Conservation (phyloP, 2,888 invertebrate genomes). For the Pristionchus exspectatus region DNA sequence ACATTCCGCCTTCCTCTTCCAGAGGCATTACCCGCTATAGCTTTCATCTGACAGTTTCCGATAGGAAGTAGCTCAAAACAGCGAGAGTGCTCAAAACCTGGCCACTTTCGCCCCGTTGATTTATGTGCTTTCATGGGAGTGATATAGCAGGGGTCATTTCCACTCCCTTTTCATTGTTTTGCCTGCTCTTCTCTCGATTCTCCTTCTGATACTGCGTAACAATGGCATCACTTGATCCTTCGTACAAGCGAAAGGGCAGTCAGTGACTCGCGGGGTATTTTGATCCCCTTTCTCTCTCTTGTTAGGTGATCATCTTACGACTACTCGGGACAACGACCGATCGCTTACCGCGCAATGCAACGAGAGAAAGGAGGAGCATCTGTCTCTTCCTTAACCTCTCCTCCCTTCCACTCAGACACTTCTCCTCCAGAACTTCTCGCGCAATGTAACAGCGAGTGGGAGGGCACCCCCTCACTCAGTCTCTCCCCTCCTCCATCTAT, state of each 20-base stretch:
- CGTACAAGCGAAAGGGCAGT: constrained; percentile 49
- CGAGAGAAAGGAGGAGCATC: neutral
- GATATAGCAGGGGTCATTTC: neutral
- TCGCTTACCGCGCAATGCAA: constrained; percentile 33
- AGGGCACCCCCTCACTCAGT: neutral
- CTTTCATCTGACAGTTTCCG: neutral
- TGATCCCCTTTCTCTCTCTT: constrained; percentile 41
- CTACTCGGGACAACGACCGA: neutral
- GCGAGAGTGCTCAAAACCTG: constrained; percentile 3
- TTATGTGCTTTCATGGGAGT: neutral
- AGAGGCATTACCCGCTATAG: neutral
- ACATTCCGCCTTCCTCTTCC: neutral
- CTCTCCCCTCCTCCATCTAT: neutral
- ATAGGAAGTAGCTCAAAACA: neutral
- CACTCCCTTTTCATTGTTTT: neutral
- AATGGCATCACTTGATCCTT: constrained; percentile 42
- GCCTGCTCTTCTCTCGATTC: neutral
- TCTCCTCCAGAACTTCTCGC: constrained; percentile 40
- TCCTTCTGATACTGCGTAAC: neutral
- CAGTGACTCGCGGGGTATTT: constrained; percentile 19
- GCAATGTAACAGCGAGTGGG: constrained; percentile 41
- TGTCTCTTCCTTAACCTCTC: constrained; percentile 19
- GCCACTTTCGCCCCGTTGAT: neutral
- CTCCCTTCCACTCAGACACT: constrained; percentile 19
- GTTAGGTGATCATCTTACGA: constrained; percentile 5